These are phyloP conservation scores for Tanypteryx hageni DNA, from an alignment of 2,888 invertebrate genomes.

Conservation along the genomic window DNA sequence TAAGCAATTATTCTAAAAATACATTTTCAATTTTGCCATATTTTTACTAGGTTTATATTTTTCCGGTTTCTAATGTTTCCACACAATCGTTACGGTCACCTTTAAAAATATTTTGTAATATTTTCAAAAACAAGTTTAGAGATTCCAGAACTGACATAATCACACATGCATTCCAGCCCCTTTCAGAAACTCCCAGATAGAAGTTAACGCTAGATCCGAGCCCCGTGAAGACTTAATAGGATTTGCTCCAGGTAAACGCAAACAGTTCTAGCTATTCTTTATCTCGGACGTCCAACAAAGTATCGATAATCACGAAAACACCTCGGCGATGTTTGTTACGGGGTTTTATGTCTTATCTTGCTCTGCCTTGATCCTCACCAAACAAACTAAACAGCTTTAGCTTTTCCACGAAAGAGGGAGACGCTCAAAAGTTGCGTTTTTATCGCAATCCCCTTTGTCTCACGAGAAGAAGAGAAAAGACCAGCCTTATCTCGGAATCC, in stretches of 20 bases:
- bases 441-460: not conserved
- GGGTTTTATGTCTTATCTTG: not conserved
- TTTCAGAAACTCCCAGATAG: not conserved
- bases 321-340: not conserved
- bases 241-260: not conserved
- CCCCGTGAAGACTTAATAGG: not conserved
- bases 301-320: not conserved
- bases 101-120: too few relatives aligned
- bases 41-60: too few relatives aligned
- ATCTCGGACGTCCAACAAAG: not conserved
- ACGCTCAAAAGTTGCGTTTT: not conserved
- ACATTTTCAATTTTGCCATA: too few relatives aligned
- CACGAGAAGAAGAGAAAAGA: not conserved
- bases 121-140: too few relatives aligned
- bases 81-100: too few relatives aligned
- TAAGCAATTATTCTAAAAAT: too few relatives aligned
- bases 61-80: too few relatives aligned
- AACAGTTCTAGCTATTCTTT: not conserved
- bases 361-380: not conserved
- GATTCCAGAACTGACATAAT: not conserved
- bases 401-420: conserved; percentile 10
- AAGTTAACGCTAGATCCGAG: not conserved
- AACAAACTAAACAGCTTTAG: not conserved
- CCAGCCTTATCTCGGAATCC: not conserved
- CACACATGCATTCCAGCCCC: not conserved